Evolutionary conservation across 2,888 invertebrate species (phyloP), one percentile per base, ranked within the genome.

Genomic region (Campoplex capitator): DNA sequence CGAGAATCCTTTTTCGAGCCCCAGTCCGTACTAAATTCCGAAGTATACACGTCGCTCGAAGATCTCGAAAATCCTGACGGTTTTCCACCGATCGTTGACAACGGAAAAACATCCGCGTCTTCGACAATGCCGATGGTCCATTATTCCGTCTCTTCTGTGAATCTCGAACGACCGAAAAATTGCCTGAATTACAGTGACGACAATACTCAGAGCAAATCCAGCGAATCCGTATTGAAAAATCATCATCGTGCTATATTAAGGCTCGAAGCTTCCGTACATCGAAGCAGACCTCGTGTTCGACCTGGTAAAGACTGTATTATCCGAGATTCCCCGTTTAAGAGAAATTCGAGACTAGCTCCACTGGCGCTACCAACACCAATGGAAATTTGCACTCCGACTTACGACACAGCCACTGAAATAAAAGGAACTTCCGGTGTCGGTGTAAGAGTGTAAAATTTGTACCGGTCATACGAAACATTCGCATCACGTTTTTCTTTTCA

Each of bases 11-110:
- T 93, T 78, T 93, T 94, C 82, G 92, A 92, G 54, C 92, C 92
- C 0, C 91, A 93, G 2, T 94, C 94, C 1, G 91, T 91, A n/a
- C 92, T 91, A 6, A 91, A 93, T 75, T 93, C 93, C 2, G 93
- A 94, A 76, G 91, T 92, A 16, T 93, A 92, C 83, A 92, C 93
- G 74, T 94, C 94, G 1, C 92, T 94, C 84, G 93, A 94, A 35
- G 93, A 93, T 48, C 90, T 90, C 32, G 92, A 93, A 4, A 90
- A 90, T 73, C 84, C 86, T 23, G 58, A 38, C 38, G 6, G 0
- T 0, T 73, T n/a, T 48, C 86, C n/a, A 28, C 83, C 68, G 86
- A 89, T 32, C 7, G 75, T 77, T 80, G 23, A 78, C 54, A n/a
- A 79, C 16, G 11, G 7, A 45, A 68, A 74, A 62, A 35, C 48